phyloP scores from a whole-genome alignment of 2,888 invertebrate species.

The Folsomia manolachei region DNA sequence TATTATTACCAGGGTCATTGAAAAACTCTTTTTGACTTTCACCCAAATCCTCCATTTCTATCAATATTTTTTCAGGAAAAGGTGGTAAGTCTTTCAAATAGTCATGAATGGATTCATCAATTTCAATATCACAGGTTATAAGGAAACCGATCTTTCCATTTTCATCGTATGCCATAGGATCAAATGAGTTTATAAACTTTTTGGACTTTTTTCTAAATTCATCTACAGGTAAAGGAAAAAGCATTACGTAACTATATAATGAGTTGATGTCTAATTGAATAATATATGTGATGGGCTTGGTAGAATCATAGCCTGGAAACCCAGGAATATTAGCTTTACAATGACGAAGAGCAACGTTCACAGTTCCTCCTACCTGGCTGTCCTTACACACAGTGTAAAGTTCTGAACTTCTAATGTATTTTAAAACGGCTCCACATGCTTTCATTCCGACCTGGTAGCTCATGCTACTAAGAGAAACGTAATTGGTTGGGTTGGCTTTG shows the following conservation, averaged over 20 bases:
- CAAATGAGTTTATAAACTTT: neutral
- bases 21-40: neutral
- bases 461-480: neutral
- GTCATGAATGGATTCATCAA: neutral
- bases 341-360: neutral
- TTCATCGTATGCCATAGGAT: neutral
- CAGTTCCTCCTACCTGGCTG: neutral
- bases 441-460: neutral
- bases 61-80: neutral
- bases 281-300: neutral
- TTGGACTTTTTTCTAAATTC: neutral
- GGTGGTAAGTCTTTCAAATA: neutral
- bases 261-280: conserved; percentile 3
- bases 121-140: neutral
- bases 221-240: neutral
- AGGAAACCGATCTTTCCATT: neutral
- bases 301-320: neutral
- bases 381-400: neutral
- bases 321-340: neutral
- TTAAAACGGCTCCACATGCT: neutral
- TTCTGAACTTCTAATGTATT: neutral
- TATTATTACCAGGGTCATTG: neutral
- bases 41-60: neutral
- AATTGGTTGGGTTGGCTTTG: neutral
- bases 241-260: neutral